Evolutionary conservation across 1,140 invertebrate genomes (phyloP).

Genomic region (Stegodyphus dumicola): DNA sequence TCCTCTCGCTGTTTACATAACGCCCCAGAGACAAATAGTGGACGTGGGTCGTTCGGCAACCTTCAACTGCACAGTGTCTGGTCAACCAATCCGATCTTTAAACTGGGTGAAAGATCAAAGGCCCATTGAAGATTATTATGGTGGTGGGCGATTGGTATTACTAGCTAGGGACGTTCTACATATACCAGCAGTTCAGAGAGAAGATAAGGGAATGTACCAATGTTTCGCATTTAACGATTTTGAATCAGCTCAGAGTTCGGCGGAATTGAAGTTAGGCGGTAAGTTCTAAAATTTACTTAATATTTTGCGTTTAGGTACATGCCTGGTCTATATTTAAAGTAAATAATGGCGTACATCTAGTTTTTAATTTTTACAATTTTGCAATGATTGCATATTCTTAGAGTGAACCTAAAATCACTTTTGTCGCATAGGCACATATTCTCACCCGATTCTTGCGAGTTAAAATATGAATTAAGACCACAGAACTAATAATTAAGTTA

Average conservation of each 20-base stretch:
- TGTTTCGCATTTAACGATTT: slow-evolving; percentile 94
- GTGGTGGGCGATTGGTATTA: slow-evolving; percentile 14
- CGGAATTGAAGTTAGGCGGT: slow-evolving; percentile 69
- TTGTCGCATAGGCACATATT: too few species aligned
- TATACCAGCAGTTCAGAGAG: slow-evolving; percentile 82
- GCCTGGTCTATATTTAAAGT: background rate
- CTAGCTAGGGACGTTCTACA: slow-evolving; percentile 63
- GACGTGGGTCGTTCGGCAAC: slow-evolving; percentile 69
- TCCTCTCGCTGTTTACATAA: slow-evolving; percentile 67
- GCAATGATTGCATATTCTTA: too few species aligned
- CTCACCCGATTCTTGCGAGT: too few species aligned
- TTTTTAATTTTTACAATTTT: too few species aligned
- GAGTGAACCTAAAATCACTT: too few species aligned
- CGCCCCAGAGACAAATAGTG: slow-evolving; percentile 67
- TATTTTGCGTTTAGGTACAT: background rate
- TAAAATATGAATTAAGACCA: too few species aligned
- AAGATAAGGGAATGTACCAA: slow-evolving; percentile 98
- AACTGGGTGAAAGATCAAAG: slow-evolving; percentile 62
- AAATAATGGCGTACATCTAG: too few species aligned
- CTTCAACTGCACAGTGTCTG: slow-evolving; percentile 69
- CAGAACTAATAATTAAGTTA: too few species aligned
- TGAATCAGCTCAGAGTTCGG: slow-evolving; percentile 76
- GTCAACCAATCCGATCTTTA: slow-evolving; percentile 66
- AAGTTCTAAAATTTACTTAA: slow-evolving; percentile 29
- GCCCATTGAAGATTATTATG: slow-evolving; percentile 48